A percentile compares a stretch with the other conserved stretches of the same genome.
Evolutionary conservation across 30 jellyfish, hydroid and myxozoan species (phyloP).

Genomic region (Pseudorhiza aurosa): DNA sequence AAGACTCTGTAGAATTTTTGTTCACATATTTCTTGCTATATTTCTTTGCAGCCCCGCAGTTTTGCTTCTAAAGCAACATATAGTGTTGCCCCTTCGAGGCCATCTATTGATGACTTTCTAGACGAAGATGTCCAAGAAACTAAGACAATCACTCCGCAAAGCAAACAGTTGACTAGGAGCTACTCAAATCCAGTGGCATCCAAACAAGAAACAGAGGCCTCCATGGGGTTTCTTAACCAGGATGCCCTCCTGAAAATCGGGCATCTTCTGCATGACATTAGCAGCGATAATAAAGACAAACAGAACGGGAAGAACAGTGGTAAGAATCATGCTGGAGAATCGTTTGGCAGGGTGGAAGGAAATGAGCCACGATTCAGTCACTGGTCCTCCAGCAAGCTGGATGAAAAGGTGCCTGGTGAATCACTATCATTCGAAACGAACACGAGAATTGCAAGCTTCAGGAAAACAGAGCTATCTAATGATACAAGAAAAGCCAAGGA

Average conservation of each 20-base stretch:
- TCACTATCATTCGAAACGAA: neutral
- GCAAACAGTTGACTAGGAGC: neutral
- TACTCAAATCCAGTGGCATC: slow-evolving; percentile 18
- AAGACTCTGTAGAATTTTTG: no score
- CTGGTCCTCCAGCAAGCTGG: slow-evolving; percentile 7
- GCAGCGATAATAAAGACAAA: slow-evolving; percentile 25
- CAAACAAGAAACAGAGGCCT: neutral
- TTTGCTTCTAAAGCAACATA: slow-evolving; percentile 65
- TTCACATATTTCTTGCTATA: no score
- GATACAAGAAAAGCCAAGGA: neutral
- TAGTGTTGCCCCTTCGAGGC: slow-evolving; percentile 65
- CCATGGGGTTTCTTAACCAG: slow-evolving; percentile 30
- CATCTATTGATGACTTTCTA: slow-evolving; percentile 87
- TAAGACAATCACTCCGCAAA: slow-evolving; percentile 5
- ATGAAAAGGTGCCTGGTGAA: neutral
- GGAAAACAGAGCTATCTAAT: neutral
- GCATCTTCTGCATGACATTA: slow-evolving; percentile 24
- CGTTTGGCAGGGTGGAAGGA: neutral
- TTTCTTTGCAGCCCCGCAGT: slow-evolving; percentile 82
- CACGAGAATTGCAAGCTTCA: neutral
- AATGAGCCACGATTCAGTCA: neutral
- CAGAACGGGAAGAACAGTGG: neutral
- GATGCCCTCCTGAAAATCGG: slow-evolving; percentile 30
- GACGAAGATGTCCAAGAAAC: slow-evolving; percentile 41
- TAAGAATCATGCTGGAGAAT: neutral